phyloP scores from a whole-genome alignment of 2,888 invertebrate species.

The Ligdia adustata region DNA sequence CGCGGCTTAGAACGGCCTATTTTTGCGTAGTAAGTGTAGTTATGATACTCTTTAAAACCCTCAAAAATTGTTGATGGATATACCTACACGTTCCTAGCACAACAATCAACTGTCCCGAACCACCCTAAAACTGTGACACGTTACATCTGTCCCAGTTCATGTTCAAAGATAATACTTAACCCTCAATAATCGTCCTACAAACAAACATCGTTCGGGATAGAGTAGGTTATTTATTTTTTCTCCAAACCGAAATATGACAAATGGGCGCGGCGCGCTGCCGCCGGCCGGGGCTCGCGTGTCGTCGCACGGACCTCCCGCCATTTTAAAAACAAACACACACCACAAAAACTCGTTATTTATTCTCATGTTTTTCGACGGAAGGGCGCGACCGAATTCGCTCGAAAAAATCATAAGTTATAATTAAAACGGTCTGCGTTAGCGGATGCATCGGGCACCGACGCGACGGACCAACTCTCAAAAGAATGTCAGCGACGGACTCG shows the following conservation, averaged over 20 bases:
- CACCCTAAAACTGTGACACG: slow-evolving; percentile 57
- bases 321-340: slow-evolving; percentile 83
- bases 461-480: too few relatives aligned
- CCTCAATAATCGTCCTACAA: slow-evolving; percentile 76
- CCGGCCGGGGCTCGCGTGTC: slow-evolving; percentile 72
- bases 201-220: slow-evolving; percentile 77
- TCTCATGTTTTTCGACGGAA: slow-evolving; percentile 77
- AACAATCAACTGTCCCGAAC: slow-evolving; percentile 47
- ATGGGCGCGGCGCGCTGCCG: slow-evolving; percentile 75
- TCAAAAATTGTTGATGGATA: too few relatives aligned
- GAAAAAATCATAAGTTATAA: slow-evolving; percentile 81
- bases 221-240: slow-evolving; percentile 80
- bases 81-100: not conserved
- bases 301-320: slow-evolving; percentile 83
- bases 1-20: not conserved
- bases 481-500: not conserved
- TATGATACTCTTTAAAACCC: too few relatives aligned
- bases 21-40: not conserved
- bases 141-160: slow-evolving; percentile 65
- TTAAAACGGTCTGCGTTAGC: slow-evolving; percentile 70
- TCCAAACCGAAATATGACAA: slow-evolving; percentile 80
- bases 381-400: slow-evolving; percentile 79
- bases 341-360: slow-evolving; percentile 83
- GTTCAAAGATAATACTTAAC: slow-evolving; percentile 73
- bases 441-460: slow-evolving; percentile 9